Evolutionary conservation across 2,113 vertebrate species (phyloP), one percentile per base, ranked within the genome.

Genomic region (Syngnathus scovelli): DNA sequence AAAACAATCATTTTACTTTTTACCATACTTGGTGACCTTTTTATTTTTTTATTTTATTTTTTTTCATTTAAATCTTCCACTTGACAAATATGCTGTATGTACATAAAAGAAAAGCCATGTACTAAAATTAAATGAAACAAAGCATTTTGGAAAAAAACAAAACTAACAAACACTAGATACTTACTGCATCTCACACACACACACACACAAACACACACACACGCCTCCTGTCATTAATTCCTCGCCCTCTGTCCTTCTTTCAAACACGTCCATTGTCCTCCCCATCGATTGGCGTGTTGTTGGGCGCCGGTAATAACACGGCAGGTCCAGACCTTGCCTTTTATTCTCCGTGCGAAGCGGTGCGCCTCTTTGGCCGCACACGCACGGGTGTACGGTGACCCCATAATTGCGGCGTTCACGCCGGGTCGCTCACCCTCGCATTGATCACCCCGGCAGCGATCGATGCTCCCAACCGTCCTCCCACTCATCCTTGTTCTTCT

Each of bases 351-450:
- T 54, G 68, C 62, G 62, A 54, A 58, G n/a, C 72, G 46, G 41
- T 36, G 21, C 6, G 21, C 60, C 36, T 61, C 38, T 59, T 41
- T 43, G 37, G 19, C 1, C 18, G 23, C 56, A 41, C 62, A 44
- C 62, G 61, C 56, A 64, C 54, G 38, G 64, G 58, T 38, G 37
- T 9, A 8, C 2, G 7, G 65, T 68, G 72, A 77, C 67, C 39
- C 68, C 69, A 67, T 79, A 79, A 73, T 79, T 75, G 64, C 60
- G 66, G 69, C 68, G 59, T 79, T 74, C 75, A 64, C 52, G 36
- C 38, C 6, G 49, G 68, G 74, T 76, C 61, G 36, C 66, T 80
- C 66, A 69, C 70, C 65, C 41, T 18, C 66, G 44, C 75, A 85
- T 83, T 74, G 78, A 83, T 83, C 59, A 49, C 43, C 23, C 18